These are phyloP conservation scores for Gnathonemus echidnorhynchus DNA, from an alignment of 2,113 vertebrate species.

Conservation along the genomic window DNA sequence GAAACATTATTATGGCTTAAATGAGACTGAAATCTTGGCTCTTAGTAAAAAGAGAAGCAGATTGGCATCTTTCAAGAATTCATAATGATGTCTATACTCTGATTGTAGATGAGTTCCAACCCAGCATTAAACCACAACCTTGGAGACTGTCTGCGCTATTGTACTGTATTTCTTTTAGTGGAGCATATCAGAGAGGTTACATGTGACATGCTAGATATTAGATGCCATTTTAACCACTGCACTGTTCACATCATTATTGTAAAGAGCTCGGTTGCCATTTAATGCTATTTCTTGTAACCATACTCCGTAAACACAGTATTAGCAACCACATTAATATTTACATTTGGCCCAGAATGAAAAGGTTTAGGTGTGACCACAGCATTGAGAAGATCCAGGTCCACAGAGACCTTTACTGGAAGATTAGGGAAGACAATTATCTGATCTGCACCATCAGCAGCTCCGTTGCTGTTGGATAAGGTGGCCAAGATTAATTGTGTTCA, in stretches of 20 bases:
- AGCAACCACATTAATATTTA: background rate
- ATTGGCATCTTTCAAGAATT: background rate
- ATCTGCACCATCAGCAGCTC: background rate
- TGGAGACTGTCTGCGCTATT: background rate
- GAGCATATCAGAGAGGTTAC: background rate
- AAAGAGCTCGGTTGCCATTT: background rate
- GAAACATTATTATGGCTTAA: background rate
- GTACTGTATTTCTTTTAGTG: background rate
- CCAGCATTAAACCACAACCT: background rate
- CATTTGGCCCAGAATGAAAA: background rate
- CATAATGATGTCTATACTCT: background rate
- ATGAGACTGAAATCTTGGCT: background rate
- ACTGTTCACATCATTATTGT: background rate
- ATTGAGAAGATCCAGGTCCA: background rate
- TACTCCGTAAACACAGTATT: background rate
- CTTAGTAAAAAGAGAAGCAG: background rate
- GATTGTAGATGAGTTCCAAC: background rate
- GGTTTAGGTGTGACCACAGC: background rate
- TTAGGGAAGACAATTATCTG: conserved; percentile 15
- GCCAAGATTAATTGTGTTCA: background rate
- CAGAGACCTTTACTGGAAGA: background rate
- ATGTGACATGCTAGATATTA: background rate
- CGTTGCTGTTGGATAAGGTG: background rate
- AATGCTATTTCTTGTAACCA: background rate
- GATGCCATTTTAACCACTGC: background rate